Conservation (phyloP, 2,888 invertebrate genomes). For the Caenorhabditis sp. region DNA sequence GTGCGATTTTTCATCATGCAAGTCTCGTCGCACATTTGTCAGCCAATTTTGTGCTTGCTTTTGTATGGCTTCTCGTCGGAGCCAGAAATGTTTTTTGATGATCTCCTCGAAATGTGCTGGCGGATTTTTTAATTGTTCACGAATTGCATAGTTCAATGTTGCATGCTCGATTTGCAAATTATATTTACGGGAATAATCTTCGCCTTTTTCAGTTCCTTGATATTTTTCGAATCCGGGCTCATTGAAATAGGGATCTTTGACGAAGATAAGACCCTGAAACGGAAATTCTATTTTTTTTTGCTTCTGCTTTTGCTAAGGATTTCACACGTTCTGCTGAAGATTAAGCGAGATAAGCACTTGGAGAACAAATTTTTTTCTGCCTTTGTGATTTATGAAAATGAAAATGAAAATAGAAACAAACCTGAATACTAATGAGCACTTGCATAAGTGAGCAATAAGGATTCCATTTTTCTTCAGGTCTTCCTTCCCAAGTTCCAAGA, state of each 20-base stretch:
- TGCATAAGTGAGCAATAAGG: slow-evolving; percentile 70
- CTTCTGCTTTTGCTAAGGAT: not conserved
- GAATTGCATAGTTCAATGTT: slow-evolving; percentile 69
- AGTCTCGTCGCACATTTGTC: slow-evolving; percentile 47
- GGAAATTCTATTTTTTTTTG: not conserved
- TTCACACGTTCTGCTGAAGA: not conserved
- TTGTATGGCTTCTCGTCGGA: slow-evolving; percentile 64
- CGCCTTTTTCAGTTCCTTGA: slow-evolving; percentile 65
- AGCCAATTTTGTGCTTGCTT: slow-evolving; percentile 60
- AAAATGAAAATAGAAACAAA: slow-evolving; percentile 10
- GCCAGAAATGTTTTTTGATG: slow-evolving; percentile 67
- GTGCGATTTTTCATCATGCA: slow-evolving; percentile 44
- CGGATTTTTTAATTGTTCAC: slow-evolving; percentile 63
- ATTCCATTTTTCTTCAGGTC: slow-evolving; percentile 71
- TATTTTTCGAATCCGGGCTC: slow-evolving; percentile 76
- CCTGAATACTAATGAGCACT: slow-evolving; percentile 70
- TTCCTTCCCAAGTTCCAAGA: slow-evolving; percentile 70
- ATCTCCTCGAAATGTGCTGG: slow-evolving; percentile 66
- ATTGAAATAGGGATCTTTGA: slow-evolving; percentile 77
- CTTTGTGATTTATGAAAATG: not conserved
- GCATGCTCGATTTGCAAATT: slow-evolving; percentile 70
- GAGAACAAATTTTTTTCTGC: not conserved
- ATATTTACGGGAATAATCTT: slow-evolving; percentile 65
- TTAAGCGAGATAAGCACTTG: not conserved
- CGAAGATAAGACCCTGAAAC: slow-evolving; percentile 76